These are phyloP conservation scores for Macrosiphum euphorbiae DNA, from an alignment of 2,888 invertebrate species.

Conservation along the genomic window DNA sequence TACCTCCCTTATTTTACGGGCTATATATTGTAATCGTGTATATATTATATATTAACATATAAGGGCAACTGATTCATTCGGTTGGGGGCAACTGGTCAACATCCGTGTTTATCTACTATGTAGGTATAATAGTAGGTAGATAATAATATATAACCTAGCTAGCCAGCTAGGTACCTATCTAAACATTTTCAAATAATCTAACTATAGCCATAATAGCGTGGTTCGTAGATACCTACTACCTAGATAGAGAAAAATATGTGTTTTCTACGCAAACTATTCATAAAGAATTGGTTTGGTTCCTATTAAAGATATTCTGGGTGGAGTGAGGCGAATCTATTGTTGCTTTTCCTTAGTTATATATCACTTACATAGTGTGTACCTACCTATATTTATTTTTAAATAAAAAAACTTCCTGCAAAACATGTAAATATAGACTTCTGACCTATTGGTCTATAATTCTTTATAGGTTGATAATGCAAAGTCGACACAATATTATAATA, in stretches of 20 bases:
- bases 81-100: too few relatives aligned
- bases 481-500: background rate
- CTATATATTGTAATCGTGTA: too few relatives aligned
- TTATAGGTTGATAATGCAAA: too few relatives aligned
- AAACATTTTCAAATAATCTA: too few relatives aligned
- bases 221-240: too few relatives aligned
- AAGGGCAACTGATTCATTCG: too few relatives aligned
- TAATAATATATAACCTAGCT: too few relatives aligned
- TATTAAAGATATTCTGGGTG: background rate
- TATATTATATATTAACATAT: too few relatives aligned
- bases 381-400: background rate
- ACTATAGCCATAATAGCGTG: background rate
- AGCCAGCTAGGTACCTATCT: too few relatives aligned
- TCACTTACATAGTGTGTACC: background rate
- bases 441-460: background rate
- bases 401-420: background rate
- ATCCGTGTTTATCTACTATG: too few relatives aligned
- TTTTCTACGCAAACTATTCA: background rate
- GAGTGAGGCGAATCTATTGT: background rate
- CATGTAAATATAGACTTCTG: background rate
- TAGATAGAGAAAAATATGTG: background rate
- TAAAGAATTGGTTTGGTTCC: background rate
- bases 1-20: too few relatives aligned
- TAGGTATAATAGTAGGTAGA: too few relatives aligned
- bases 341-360: background rate